Conservation (phyloP, 2,888 invertebrate genomes). For the Drosophila ezoana region DNA sequence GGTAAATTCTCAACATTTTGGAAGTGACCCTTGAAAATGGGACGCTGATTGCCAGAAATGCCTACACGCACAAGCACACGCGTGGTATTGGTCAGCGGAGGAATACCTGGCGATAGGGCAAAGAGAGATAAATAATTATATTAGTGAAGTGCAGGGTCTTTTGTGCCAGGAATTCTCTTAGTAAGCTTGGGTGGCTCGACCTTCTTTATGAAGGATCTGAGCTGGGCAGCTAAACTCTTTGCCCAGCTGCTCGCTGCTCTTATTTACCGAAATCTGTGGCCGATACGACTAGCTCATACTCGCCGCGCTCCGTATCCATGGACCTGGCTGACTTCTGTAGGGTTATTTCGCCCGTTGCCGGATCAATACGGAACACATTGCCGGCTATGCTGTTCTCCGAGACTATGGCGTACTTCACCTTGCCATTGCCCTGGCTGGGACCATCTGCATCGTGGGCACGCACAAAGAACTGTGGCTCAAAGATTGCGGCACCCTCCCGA, state of each 20-base stretch:
- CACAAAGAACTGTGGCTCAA: constrained; percentile 92
- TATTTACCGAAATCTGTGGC: constrained; percentile 89
- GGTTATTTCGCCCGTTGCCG: constrained; percentile 89
- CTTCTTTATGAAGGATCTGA: too few relatives aligned
- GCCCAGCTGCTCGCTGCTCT: too few relatives aligned
- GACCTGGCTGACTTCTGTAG: constrained; percentile 88
- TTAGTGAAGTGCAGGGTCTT: too few relatives aligned
- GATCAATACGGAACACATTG: constrained; percentile 88
- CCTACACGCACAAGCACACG: constrained; percentile 90
- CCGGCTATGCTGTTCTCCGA: constrained; percentile 89
- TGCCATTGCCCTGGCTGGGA: constrained; percentile 89
- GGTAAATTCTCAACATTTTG: constrained; percentile 86
- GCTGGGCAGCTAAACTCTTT: too few relatives aligned
- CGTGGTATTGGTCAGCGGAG: constrained; percentile 89
- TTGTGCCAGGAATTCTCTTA: too few relatives aligned
- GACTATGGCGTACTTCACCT: constrained; percentile 88
- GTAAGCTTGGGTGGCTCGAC: too few relatives aligned
- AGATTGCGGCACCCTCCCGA: constrained; percentile 90
- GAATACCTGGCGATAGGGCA: constrained; percentile 85
- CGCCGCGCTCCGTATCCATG: constrained; percentile 90
- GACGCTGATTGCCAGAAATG: constrained; percentile 92
- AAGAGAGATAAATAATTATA: background rate
- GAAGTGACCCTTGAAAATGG: constrained; percentile 91
- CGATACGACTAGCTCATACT: constrained; percentile 89
- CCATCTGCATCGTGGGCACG: constrained; percentile 92